Evolutionary conservation across 2,888 invertebrate genomes (phyloP), one percentile per base, ranked within the genome.

Genomic region (Pycnomerus fuliginosus): DNA sequence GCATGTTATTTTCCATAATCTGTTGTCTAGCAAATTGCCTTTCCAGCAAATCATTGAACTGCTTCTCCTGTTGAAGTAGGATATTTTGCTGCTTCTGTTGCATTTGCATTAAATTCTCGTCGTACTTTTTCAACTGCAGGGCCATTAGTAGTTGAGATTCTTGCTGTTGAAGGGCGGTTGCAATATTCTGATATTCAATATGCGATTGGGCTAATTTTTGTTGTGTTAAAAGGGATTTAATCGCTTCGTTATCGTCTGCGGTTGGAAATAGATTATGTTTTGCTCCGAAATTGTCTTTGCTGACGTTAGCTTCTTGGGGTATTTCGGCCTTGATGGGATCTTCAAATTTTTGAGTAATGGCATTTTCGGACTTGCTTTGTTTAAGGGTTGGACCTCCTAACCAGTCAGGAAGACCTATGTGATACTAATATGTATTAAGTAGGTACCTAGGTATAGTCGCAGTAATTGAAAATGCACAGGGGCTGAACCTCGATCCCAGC

Each of bases 111-210:
- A 82, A 67, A 60, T 74, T 78, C 54, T 82, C 80, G 58, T 82
- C 82, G 54, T 82, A 81, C 24, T 80, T 81, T 60, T 80, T 80
- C 37, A 82, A 64, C 52, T 82, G 81, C 50, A 82, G 63, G 4
- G 81, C 80, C 27, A 81, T 75, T 72, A 80, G 70, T 29, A 82
- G 55, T 55, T 82, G 80, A 0, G 80, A 76, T 63, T 82, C 82
- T 58, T 82, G 82, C 53, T 82, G 80, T 50, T 82, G 80, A 44
- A 82, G 66, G 41, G 76, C 78, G 16, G 80, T 62, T 4, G 78
- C 69, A 1, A 79, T 75, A 24, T 78, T 78, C 62, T 80, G 79
- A 16, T 75, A 69, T 8, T 77, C 74, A 27, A 80, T 64, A 50
- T 79, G 54, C 1, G 65, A 60, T 3, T 64, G 53, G 3, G 61